A percentile compares a stretch with the other conserved stretches of the same genome.
phyloP scores from a whole-genome alignment of 2,113 vertebrate genomes.

The Xyliphius kryptos region DNA sequence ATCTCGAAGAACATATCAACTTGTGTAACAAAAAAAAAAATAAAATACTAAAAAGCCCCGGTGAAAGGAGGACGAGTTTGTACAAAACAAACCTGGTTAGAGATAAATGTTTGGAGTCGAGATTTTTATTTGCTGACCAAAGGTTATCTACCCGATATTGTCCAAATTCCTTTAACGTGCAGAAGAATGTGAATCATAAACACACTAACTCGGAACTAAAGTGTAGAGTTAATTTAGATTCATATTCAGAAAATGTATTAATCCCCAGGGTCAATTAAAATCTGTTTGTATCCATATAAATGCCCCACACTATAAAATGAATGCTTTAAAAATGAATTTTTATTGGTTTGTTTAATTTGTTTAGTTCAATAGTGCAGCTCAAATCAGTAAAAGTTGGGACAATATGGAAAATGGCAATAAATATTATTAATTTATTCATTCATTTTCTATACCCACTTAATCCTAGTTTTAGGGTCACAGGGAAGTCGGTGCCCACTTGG shows the following conservation, averaged over 20 bases:
- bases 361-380: not conserved
- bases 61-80: not conserved
- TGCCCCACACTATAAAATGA: too few relatives aligned
- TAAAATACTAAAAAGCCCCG: not conserved
- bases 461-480: too few relatives aligned
- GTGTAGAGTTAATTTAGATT: too few relatives aligned
- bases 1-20: not conserved
- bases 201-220: too few relatives aligned
- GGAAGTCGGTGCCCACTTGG: too few relatives aligned
- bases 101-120: not conserved
- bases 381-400: too few relatives aligned
- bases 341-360: not conserved
- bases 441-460: too few relatives aligned
- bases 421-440: too few relatives aligned
- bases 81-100: not conserved
- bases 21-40: not conserved
- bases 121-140: conserved; percentile 17
- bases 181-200: not conserved
- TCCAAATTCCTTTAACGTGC: not conserved
- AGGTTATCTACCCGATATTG: not conserved
- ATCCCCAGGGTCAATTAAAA: too few relatives aligned
- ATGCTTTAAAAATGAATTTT: not conserved
- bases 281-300: too few relatives aligned
- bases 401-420: too few relatives aligned
- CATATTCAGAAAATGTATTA: too few relatives aligned